A percentile compares a stretch with the other conserved stretches of the same genome.
phyloP scores from a whole-genome alignment of 2,797 vertebrate genomes.

The Pitangus sulphuratus region DNA sequence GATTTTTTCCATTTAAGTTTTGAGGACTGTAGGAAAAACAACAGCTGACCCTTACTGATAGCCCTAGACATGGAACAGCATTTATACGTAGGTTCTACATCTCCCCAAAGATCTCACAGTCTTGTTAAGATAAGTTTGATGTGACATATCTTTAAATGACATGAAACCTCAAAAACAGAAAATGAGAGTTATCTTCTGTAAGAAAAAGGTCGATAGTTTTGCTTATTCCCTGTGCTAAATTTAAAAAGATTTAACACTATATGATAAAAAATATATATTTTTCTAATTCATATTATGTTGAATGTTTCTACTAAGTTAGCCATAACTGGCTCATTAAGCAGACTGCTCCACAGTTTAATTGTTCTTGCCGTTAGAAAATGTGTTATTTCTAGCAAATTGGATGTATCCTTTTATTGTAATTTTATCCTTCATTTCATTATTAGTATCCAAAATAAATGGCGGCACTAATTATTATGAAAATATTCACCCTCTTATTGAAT shows the following conservation, averaged over 20 bases:
- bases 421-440: not conserved
- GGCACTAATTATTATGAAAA: conserved; percentile 7
- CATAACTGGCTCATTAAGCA: not conserved
- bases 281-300: not conserved
- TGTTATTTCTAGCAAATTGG: not conserved
- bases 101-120: not conserved
- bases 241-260: not conserved
- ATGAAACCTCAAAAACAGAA: not conserved
- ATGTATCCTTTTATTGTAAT: not conserved
- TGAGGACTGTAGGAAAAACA: not conserved
- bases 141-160: not conserved
- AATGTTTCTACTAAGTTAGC: not conserved
- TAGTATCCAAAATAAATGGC: conserved; percentile 26
- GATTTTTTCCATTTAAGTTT: not conserved
- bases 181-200: not conserved
- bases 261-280: not conserved
- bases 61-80: not conserved
- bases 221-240: not conserved
- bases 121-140: not conserved
- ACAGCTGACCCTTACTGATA: not conserved
- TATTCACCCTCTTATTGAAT: not conserved
- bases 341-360: not conserved
- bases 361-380: not conserved
- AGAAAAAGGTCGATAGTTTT: not conserved
- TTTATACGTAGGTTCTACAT: not conserved